Percentiles rank a stretch among this genome's conserved stretches.
These are phyloP conservation scores for Chironomus striatipennis DNA, from an alignment of 1,140 invertebrate genomes.

Conservation along the genomic window DNA sequence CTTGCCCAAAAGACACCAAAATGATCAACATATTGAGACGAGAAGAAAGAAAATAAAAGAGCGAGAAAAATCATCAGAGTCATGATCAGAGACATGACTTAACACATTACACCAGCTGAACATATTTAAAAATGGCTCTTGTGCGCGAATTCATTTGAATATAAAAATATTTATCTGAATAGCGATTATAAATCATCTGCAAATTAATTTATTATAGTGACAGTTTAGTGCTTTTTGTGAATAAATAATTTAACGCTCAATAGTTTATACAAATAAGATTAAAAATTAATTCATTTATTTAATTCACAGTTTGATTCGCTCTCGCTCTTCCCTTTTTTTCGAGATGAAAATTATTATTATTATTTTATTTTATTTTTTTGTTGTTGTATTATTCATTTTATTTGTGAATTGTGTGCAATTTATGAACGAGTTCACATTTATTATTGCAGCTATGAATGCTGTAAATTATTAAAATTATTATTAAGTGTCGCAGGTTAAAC, in stretches of 20 bases:
- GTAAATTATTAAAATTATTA: too few species aligned
- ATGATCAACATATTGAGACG: background rate
- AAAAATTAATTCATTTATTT: conserved; percentile 10
- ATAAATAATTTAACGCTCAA: conserved; percentile 22
- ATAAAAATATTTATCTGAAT: conserved; percentile 9
- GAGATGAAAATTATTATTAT: too few species aligned
- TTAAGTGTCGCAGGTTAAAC: too few species aligned
- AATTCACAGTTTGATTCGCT: conserved; percentile 8
- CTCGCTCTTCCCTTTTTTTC: background rate
- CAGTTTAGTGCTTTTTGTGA: conserved; percentile 21
- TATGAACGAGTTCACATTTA: conserved; percentile 3
- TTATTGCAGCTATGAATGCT: background rate
- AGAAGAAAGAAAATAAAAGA: background rate
- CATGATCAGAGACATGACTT: conserved; percentile 3
- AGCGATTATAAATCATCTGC: conserved; percentile 21
- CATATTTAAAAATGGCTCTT: conserved; percentile 3
- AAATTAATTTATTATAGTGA: conserved; percentile 23
- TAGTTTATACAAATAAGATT: conserved; percentile 21
- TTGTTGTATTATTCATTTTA: too few species aligned
- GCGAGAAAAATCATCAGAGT: background rate
- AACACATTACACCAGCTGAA: conserved; percentile 12
- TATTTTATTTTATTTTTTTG: too few species aligned
- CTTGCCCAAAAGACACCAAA: too few species aligned
- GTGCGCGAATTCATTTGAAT: conserved; percentile 1
- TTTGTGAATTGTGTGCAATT: background rate